Evolutionary conservation across 2,797 vertebrate genomes (phyloP), one percentile per base, ranked within the genome.

Genomic region (Pelobates cultripes): DNA sequence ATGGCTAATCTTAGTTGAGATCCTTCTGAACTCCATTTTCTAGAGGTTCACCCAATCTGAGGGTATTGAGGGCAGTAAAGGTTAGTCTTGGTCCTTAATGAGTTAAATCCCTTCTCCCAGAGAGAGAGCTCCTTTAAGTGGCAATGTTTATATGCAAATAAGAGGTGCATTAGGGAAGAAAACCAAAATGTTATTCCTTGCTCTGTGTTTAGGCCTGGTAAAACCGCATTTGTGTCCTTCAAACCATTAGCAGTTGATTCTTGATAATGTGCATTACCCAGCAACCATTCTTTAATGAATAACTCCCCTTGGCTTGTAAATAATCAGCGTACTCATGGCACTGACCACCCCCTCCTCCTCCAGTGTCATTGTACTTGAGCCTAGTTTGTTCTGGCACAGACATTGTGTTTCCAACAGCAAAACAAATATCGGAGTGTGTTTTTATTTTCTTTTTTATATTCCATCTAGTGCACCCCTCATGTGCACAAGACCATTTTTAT

Each of bases 241-340:
- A 43, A 42, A 2, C 63, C 51, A 8, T 14, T n/a, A 55, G 73
- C 41, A n/a, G 74, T 43, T 73, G 43, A 63, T 43, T 73, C 75
- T 12, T 63, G 75, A 68, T 74, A 61, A 42, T 51, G 70, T 67
- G n/a, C 40, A 78, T 73, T 68, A 51, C 75, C 75, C 68, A 15
- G 51, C 70, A 73, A 73, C 68, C 43, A 44, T 51, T 40, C 47
- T 55, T 17, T 72, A 83, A 77, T 83, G 75, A 78, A 69, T 83
- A 73, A 83, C 81, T 55, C 17, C 10, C 53, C 51, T 40, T 51
- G 63, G 44, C 14, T 75, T 74, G 77, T 74, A 73, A 75, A 83
- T 79, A 75, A 47, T 55, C 13, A 43, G 73, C 57, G 55, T 53
- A 60, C 68, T 14, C 6, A 43, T 51, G 53, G 10, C 60, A 15